Percentiles rank a stretch among this genome's conserved stretches.
Evolutionary conservation across 2,797 vertebrate genomes (phyloP).

Genomic region (Euthynnus affinis): DNA sequence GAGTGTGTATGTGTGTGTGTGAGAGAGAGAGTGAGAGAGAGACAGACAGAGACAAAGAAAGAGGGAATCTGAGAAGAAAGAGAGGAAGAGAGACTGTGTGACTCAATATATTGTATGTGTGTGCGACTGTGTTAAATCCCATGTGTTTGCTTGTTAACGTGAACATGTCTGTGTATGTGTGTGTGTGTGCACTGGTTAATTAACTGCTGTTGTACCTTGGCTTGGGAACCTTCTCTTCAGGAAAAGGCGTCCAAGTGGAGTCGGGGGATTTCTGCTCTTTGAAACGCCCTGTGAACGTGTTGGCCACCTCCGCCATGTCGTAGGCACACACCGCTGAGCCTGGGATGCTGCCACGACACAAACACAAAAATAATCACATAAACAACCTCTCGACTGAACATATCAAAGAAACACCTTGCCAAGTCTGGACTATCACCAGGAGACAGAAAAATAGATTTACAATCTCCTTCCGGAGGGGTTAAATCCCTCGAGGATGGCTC

Average conservation of each 20-base stretch:
- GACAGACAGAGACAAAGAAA: not conserved
- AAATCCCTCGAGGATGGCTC: slow-evolving; percentile 28
- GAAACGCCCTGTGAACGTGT: slow-evolving; percentile 96
- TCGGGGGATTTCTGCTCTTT: slow-evolving; percentile 99
- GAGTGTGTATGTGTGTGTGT: not conserved
- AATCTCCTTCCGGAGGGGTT: slow-evolving; percentile 35
- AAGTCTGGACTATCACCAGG: slow-evolving; percentile 54
- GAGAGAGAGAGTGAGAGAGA: not conserved
- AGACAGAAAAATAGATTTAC: slow-evolving; percentile 56
- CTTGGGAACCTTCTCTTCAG: slow-evolving; percentile 96
- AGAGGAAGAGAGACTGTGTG: slow-evolving; percentile 16
- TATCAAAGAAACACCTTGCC: slow-evolving; percentile 70
- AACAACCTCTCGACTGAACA: slow-evolving; percentile 65
- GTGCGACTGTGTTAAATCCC: slow-evolving; percentile 5
- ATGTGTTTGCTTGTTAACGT: not conserved
- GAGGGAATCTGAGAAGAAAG: slow-evolving; percentile 13
- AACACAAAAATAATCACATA: slow-evolving; percentile 44
- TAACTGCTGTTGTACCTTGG: slow-evolving; percentile 88
- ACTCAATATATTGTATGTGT: slow-evolving; percentile 1
- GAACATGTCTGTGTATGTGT: not conserved
- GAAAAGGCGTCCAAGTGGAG: slow-evolving; percentile 98
- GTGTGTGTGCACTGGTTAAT: slow-evolving; percentile 36
- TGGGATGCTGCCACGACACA: slow-evolving; percentile 91
- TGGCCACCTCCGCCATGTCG: slow-evolving; percentile 96
- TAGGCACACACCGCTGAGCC: slow-evolving; percentile 99